Evolutionary conservation across 2,797 vertebrate genomes (phyloP).

Genomic region (Austrolebias charrua): DNA sequence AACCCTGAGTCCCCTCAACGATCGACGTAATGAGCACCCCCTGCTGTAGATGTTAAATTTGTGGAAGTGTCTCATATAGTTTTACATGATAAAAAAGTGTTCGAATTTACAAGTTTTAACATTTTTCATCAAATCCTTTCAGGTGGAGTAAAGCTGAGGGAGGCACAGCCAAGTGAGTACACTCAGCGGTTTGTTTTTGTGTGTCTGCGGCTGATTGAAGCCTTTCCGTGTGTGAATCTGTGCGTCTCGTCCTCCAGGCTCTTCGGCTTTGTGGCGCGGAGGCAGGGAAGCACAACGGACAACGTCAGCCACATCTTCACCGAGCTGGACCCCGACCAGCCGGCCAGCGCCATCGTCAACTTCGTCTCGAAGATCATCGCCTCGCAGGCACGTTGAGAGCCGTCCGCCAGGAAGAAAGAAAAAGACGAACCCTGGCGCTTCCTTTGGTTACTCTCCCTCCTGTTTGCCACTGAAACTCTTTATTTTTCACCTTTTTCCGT

Average conservation of each 20-base stretch:
- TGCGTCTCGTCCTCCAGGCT: constrained; percentile 75
- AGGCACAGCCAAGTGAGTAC: constrained; percentile 89
- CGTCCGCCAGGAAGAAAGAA: constrained; percentile 17
- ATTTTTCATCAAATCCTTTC: constrained; percentile 26
- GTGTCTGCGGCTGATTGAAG: too few species aligned
- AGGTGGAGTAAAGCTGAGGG: constrained; percentile 96
- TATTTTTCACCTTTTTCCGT: constrained; percentile 58
- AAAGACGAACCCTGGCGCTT: constrained; percentile 10
- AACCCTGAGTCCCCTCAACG: too few species aligned
- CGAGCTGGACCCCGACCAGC: constrained; percentile 93
- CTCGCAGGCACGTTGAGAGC: constrained; percentile 93
- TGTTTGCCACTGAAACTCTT: constrained; percentile 48
- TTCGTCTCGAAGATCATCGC: constrained; percentile 94
- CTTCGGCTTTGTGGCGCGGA: constrained; percentile 96
- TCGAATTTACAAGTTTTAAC: too few species aligned
- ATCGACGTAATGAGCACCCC: too few species aligned
- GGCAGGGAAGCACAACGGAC: constrained; percentile 98
- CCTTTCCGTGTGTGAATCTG: neutral
- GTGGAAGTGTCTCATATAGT: too few species aligned
- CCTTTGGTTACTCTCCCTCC: constrained; percentile 54
- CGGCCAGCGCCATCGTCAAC: constrained; percentile 95
- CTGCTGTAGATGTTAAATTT: too few species aligned
- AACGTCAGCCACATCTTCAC: constrained; percentile 98
- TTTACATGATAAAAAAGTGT: too few species aligned
- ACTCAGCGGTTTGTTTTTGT: neutral